Conservation (phyloP, 1,140 invertebrate genomes). For the Matsumurasca onukii region DNA sequence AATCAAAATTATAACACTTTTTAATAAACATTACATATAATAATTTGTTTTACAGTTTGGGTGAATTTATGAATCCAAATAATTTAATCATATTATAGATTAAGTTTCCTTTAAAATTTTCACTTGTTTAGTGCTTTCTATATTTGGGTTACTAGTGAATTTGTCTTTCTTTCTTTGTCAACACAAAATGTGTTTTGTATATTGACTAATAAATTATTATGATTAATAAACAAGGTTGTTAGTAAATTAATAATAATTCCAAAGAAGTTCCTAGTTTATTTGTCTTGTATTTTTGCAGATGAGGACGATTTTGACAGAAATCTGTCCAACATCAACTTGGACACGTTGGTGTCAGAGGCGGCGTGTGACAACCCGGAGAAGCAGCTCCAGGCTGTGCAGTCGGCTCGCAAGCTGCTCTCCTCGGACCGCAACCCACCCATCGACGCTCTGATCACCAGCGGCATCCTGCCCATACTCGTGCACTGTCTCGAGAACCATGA, state of each 20-base stretch:
- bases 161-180: too few relatives aligned
- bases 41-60: too few relatives aligned
- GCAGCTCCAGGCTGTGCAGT: conserved; percentile 81
- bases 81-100: too few relatives aligned
- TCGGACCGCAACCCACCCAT: conserved; percentile 99
- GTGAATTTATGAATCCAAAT: too few relatives aligned
- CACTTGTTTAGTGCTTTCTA: too few relatives aligned
- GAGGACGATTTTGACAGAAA: conserved; percentile 72
- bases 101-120: too few relatives aligned
- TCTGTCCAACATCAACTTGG: conserved; percentile 63
- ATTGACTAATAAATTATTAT: too few relatives aligned
- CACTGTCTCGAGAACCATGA: conserved; percentile 83
- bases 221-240: too few relatives aligned
- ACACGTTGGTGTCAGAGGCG: conserved; percentile 71
- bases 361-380: conserved; percentile 66
- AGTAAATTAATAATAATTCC: too few relatives aligned
- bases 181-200: too few relatives aligned
- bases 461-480: conserved; percentile 93
- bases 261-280: too few relatives aligned
- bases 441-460: conserved; percentile 89
- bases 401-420: conserved; percentile 91
- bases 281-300: conserved; percentile 56
- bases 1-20: background rate
- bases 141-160: too few relatives aligned
- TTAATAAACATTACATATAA: background rate